Evolutionary conservation across 2,797 vertebrate species (phyloP).

Genomic region (Chloroceryle inda): DNA sequence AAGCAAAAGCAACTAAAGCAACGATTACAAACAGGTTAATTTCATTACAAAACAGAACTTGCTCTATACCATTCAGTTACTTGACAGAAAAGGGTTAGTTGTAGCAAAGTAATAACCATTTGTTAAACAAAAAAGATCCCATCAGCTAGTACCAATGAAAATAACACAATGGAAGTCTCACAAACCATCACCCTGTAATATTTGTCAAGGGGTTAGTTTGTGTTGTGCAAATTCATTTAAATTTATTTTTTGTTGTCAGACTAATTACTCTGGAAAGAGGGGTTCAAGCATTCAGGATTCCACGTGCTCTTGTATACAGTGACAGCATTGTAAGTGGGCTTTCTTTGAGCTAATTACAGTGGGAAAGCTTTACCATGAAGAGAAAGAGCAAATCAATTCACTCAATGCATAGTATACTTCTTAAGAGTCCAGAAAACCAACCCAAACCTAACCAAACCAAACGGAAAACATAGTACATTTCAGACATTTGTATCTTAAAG

Average conservation of each 20-base stretch:
- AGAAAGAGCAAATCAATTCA: constrained; percentile 74
- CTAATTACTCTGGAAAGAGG: constrained; percentile 59
- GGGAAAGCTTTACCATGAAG: constrained; percentile 73
- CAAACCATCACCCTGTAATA: constrained; percentile 39
- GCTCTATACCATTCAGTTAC: constrained; percentile 71
- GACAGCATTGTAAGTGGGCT: constrained; percentile 70
- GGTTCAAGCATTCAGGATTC: constrained; percentile 82
- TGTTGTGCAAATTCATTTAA: constrained; percentile 69
- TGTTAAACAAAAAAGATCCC: constrained; percentile 31
- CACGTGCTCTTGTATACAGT: constrained; percentile 69
- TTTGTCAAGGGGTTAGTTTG: constrained; percentile 14
- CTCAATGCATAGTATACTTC: constrained; percentile 80
- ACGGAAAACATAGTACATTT: constrained; percentile 65
- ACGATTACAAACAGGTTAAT: constrained; percentile 78
- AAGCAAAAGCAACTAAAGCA: constrained; percentile 78
- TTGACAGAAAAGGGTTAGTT: constrained; percentile 76
- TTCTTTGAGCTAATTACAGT: constrained; percentile 72
- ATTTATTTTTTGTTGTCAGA: constrained; percentile 5
- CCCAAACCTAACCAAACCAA: neutral
- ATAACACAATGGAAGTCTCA: constrained; percentile 69
- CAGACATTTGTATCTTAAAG: constrained; percentile 72
- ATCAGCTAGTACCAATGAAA: constrained; percentile 51
- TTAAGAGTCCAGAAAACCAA: constrained; percentile 47
- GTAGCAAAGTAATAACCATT: constrained; percentile 64
- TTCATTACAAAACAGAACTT: constrained; percentile 81